Base-by-base conservation (phyloP, 2,888 invertebrate genomes). In the Campoplex capitator region DNA sequence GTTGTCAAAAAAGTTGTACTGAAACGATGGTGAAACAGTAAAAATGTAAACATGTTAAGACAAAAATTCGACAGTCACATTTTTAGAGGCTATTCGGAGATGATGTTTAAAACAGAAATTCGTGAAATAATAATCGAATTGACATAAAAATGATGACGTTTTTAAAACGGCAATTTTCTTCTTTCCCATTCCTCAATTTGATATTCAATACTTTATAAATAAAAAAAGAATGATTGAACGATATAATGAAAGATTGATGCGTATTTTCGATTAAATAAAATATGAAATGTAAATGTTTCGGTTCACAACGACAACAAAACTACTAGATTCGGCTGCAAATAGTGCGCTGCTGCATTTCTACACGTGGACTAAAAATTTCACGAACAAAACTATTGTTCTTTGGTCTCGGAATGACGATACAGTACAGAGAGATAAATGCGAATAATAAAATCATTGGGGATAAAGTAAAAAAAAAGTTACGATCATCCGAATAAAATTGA, bases 311-410 rank as follows among this genome's bases (percentile, higher is more conserved):
- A 45, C 16, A 42, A 51, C 48, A 32, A 23, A 51, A 71, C 51
- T 32, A n/a, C 51, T 51, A 11, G 8, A 51, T 51, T 71, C 32
- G 32, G 56, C 80, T 71, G 48, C 62, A 62, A 28, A 71, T 81
- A n/a, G 82, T 82, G 82, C 82, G 28, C 16, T 58, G 75, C 75
- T 82, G 75, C 75, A 75, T n/a, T 42, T 56, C 71, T 73, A 81
- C 65, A 71, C 28, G 79, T 45, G n/a, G 45, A 75, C 75, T 58
- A 58, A 28, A 23, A 73, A 51, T 73, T 51, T 32, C 28, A 23
- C 23, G 45, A 35, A 58, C 9, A 9, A 23, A 51, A 74, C 13
- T n/a, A 38, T 68, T n/a, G 23, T 54, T 78, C 23, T 78, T n/a
- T 18, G n/a, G 11, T 67, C 67, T 38, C 35, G 2, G 28, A 13